Conservation (phyloP, 2,888 invertebrate species). For the Serrognathus titanus region DNA sequence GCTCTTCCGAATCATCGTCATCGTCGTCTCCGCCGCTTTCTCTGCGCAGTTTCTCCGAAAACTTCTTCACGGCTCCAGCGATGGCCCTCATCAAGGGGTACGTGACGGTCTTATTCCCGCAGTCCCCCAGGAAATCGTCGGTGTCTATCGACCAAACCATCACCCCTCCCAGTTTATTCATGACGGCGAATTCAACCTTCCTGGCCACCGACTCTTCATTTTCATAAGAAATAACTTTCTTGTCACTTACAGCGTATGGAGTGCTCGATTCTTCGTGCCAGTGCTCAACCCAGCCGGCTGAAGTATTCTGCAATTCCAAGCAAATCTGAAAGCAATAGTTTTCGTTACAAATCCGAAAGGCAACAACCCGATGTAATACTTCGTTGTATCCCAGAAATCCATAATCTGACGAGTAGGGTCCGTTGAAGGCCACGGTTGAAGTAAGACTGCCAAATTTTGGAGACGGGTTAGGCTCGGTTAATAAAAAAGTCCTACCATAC, state of each 20-base stretch:
- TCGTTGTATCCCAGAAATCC: constrained; percentile 90
- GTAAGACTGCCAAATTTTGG: constrained; percentile 56
- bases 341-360: not conserved
- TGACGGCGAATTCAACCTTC: constrained; percentile 57
- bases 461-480: constrained; percentile 46
- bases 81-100: constrained; percentile 72
- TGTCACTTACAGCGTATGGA: constrained; percentile 59
- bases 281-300: constrained; percentile 61
- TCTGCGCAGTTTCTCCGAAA: constrained; percentile 49
- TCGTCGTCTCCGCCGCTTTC: constrained; percentile 46
- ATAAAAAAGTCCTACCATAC: constrained; percentile 76
- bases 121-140: constrained; percentile 77
- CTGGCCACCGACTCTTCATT: constrained; percentile 68
- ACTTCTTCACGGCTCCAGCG: constrained; percentile 61
- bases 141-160: constrained; percentile 92
- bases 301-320: constrained; percentile 56
- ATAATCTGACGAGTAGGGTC: constrained; percentile 72
- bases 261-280: constrained; percentile 70
- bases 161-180: constrained; percentile 68
- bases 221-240: constrained; percentile 72
- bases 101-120: constrained; percentile 53
- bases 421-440: constrained; percentile 65
- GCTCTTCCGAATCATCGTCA: too few species aligned
- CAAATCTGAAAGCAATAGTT: constrained; percentile 58
- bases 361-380: constrained; percentile 46